These are phyloP conservation scores for Zosterops japonicus DNA, from an alignment of 2,113 vertebrate genomes.

Conservation along the genomic window DNA sequence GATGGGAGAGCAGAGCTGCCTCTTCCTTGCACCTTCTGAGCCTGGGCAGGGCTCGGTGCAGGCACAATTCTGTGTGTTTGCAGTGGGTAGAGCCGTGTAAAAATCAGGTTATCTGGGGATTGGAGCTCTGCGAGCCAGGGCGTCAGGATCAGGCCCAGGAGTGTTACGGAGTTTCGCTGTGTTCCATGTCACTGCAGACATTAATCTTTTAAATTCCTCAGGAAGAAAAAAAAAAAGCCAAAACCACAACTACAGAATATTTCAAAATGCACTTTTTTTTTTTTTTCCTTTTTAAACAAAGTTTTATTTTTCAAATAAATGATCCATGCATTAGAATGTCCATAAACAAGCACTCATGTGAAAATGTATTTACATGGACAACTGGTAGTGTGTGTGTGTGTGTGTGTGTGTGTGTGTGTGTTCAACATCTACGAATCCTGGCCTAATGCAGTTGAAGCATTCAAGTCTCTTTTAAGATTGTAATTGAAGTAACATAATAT, in stretches of 20 bases:
- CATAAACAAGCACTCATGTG: not conserved
- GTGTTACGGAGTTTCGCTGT: not conserved
- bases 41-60: too few species aligned
- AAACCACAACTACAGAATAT: not conserved
- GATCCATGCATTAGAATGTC: not conserved
- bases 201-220: not conserved
- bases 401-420: not conserved
- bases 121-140: not conserved
- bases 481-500: conserved; percentile 65
- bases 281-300: not conserved
- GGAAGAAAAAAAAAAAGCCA: not conserved
- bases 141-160: not conserved
- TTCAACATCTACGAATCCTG: conserved; percentile 5
- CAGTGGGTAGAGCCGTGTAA: not conserved
- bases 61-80: not conserved
- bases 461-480: conserved; percentile 59
- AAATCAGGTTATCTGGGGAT: not conserved
- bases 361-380: not conserved
- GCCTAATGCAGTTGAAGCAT: conserved; percentile 1
- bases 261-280: not conserved
- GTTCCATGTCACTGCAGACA: not conserved
- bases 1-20: not conserved
- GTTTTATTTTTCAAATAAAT: not conserved
- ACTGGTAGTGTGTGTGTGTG: not conserved
- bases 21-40: not conserved